Percentiles rank a stretch among this genome's conserved stretches.
phyloP scores from a whole-genome alignment of 2,888 invertebrate species.

The Melanchra persicariae region DNA sequence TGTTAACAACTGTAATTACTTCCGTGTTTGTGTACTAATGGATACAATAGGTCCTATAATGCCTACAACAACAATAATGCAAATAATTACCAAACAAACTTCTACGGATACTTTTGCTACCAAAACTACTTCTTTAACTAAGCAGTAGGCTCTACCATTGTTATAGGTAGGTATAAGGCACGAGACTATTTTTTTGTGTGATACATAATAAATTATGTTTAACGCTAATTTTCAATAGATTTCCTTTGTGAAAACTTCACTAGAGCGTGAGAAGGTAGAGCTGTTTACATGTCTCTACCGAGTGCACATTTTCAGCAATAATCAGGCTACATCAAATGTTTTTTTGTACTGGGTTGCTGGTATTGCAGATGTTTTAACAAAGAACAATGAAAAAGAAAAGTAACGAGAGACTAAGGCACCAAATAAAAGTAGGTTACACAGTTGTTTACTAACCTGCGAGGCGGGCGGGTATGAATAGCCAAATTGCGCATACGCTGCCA shows the following conservation, averaged over 20 bases:
- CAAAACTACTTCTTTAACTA: neutral
- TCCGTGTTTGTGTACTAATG: constrained; percentile 35
- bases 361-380: constrained; percentile 18
- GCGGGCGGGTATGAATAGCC: constrained; percentile 98
- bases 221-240: neutral
- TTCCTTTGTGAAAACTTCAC: neutral
- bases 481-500: constrained; percentile 97
- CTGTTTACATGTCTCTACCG: neutral
- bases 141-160: neutral
- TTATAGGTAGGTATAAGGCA: neutral
- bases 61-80: constrained; percentile 1
- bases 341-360: neutral
- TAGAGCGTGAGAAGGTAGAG: neutral
- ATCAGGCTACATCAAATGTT: constrained; percentile 14
- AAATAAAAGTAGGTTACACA: constrained; percentile 1
- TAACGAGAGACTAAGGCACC: neutral
- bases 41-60: no score
- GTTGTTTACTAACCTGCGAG: constrained; percentile 94
- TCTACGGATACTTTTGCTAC: neutral
- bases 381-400: constrained; percentile 5
- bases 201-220: neutral
- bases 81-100: neutral
- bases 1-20: constrained; percentile 25
- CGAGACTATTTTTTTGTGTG: constrained; percentile 8
- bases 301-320: neutral